Percentiles rank a stretch among this genome's conserved stretches.
Evolutionary conservation across 2,888 invertebrate species (phyloP).

Genomic region (Agrilus cyanescens): DNA sequence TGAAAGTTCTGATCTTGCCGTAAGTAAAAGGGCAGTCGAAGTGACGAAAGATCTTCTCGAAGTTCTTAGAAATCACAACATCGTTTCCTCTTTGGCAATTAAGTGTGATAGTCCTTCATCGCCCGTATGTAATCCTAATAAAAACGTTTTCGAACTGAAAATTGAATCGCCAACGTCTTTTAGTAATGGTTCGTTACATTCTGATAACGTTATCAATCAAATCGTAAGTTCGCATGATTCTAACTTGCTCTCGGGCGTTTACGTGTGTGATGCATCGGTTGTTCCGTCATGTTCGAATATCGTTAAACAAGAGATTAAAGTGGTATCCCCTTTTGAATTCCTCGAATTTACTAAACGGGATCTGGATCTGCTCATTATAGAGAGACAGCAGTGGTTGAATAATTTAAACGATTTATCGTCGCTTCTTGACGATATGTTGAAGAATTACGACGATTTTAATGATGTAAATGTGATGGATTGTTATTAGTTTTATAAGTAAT

Average conservation of each 20-base stretch:
- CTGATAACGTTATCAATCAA: conserved; percentile 50
- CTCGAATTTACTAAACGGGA: conserved; percentile 46
- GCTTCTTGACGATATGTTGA: conserved; percentile 61
- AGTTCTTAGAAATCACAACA: too few species aligned
- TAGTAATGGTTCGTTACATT: conserved; percentile 14
- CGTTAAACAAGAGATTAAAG: conserved; percentile 28
- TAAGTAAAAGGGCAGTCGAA: conserved; percentile 47
- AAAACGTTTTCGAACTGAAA: too few species aligned
- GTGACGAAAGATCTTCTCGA: conserved; percentile 36
- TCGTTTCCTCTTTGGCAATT: too few species aligned
- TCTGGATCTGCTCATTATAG: conserved; percentile 46
- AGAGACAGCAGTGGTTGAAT: conserved; percentile 54
- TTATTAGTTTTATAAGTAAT: conserved; percentile 37
- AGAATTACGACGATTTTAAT: conserved; percentile 43
- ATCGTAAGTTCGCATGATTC: conserved; percentile 52
- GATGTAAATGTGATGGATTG: conserved; percentile 59
- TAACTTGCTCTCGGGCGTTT: conserved; percentile 48
- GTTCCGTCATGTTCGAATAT: conserved; percentile 22
- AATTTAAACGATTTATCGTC: conserved; percentile 57
- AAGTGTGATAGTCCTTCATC: too few species aligned
- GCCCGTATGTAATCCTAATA: too few species aligned
- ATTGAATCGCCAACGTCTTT: too few species aligned
- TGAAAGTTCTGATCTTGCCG: conserved; percentile 60
- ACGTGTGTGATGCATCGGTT: conserved; percentile 31
- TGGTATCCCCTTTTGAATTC: conserved; percentile 46